Evolutionary conservation across 2,113 vertebrate genomes (phyloP).

Genomic region (Gobiocypris rarus): DNA sequence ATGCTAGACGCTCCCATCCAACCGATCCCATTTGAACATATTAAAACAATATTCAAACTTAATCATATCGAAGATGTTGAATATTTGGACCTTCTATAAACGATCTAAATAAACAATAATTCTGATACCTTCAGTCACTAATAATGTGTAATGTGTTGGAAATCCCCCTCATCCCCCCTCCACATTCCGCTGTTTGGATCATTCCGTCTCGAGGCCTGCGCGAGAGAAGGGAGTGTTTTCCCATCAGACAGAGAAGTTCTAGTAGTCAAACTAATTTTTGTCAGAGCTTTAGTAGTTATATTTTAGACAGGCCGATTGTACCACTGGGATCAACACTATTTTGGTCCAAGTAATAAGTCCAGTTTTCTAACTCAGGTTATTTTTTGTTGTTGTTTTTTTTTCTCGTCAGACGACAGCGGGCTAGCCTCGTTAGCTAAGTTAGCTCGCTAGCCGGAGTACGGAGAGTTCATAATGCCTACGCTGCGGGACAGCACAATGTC

Average conservation of each 20-base stretch:
- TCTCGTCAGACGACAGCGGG: not conserved
- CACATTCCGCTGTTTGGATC: slow-evolving; percentile 70
- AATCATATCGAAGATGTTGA: too few species aligned
- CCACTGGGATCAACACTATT: not conserved
- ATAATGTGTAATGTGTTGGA: not conserved
- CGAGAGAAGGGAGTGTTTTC: slow-evolving; percentile 77
- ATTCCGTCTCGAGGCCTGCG: slow-evolving; percentile 70
- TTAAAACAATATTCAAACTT: not conserved
- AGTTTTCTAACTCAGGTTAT: not conserved
- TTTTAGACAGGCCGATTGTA: not conserved
- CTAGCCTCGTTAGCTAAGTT: slow-evolving; percentile 33
- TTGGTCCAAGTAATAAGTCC: not conserved
- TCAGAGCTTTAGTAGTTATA: not conserved
- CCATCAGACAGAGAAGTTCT: slow-evolving; percentile 33
- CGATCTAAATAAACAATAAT: not conserved
- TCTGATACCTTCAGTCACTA: not conserved
- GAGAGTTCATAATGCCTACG: slow-evolving; percentile 87
- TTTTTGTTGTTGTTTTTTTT: not conserved
- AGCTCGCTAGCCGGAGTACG: slow-evolving; percentile 50
- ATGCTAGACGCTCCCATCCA: slow-evolving; percentile 27
- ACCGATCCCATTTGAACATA: not conserved
- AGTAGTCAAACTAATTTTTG: not conserved
- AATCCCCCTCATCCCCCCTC: slow-evolving; percentile 41
- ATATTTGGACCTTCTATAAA: not conserved
- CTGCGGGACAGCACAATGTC: slow-evolving; percentile 94